Base-by-base conservation (phyloP, 2,888 invertebrate species). In the Agrochola lychnidis region DNA sequence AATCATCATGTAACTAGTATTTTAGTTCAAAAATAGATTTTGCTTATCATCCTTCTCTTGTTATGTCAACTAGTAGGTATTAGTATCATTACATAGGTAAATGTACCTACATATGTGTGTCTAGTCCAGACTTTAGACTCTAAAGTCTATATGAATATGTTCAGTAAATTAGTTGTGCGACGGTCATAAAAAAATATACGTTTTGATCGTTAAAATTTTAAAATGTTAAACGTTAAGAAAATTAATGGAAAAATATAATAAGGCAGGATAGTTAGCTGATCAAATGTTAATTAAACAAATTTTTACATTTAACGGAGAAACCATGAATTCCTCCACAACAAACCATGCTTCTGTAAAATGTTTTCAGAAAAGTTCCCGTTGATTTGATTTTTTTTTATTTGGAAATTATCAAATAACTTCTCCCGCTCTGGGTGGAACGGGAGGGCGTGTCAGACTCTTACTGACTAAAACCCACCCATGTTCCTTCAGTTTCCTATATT, bases 1-100 rank as follows among this genome's bases (percentile, higher is more conserved):
- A 36, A 61, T 42, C 30, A 51, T 40, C 22, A 51, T 12, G 19
- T 9, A 61, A 30, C 5, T 68, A 42, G 22, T 40, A 4, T 16
- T 40, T 22, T 71, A 25, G 19, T n/a, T 2, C 4, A 16, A 22
- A 22, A 63, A 56, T 25, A 61, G 36, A 62, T 69, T 62, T 68
- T 77, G 48, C 40, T 25, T 14, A n/a, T 57, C 45, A 76, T 57
- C 22, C 40, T 63, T 56, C 42, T 25, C 22, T 45, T 16, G 42
- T 76, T 59, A 76, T 61, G 30, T 42, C 19, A 36, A 76, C 16
- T 76, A 42, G 42, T 51, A 51, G 22, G 7, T 42, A 40, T 48
- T 56, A 56, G 36, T 40, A 1, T 42, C 25, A 40, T 59, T 10
- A 25, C 25, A n/a, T 19, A 48, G 2, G 22, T 62, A 42, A 42